Conservation (phyloP, 2,888 invertebrate genomes). For the Hoplodrina blanda region DNA sequence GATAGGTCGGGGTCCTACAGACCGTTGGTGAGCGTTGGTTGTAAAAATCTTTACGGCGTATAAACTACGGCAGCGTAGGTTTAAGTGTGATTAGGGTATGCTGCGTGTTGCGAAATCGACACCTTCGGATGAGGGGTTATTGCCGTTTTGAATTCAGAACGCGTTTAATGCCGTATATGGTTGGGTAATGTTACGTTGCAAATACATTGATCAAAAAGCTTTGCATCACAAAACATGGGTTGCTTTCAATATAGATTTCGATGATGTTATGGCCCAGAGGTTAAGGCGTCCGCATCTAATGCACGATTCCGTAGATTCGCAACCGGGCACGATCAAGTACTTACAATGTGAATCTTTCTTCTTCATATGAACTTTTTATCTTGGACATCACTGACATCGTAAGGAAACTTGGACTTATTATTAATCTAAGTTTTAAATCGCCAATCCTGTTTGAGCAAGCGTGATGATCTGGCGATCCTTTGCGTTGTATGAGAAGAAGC, state of each 20-base stretch:
- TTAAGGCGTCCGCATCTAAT: too few relatives aligned
- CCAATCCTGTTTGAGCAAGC: too few relatives aligned
- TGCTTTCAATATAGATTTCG: slow-evolving; percentile 2
- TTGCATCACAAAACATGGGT: not conserved
- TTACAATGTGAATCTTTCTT: too few relatives aligned
- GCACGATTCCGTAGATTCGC: too few relatives aligned
- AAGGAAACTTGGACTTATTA: too few relatives aligned
- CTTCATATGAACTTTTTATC: too few relatives aligned
- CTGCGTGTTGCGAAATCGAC: slow-evolving; percentile 64
- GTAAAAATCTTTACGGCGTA: slow-evolving; percentile 87
- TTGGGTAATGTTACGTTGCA: slow-evolving; percentile 17
- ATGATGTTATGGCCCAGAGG: too few relatives aligned
- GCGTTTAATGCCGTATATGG: slow-evolving; percentile 27
- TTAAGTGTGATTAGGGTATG: slow-evolving; percentile 85
- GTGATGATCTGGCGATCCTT: too few relatives aligned
- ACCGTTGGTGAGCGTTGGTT: slow-evolving; percentile 77
- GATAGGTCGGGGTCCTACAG: slow-evolving; percentile 58
- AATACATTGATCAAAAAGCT: not conserved
- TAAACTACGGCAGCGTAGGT: slow-evolving; percentile 82
- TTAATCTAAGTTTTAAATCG: too few relatives aligned
- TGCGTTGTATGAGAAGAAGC: too few relatives aligned
- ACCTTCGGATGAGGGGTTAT: slow-evolving; percentile 63
- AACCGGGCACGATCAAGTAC: too few relatives aligned
- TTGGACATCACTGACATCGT: too few relatives aligned
- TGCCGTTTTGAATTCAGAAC: slow-evolving; percentile 53